Conservation (phyloP, 1,140 invertebrate genomes). For the Drosophila nigrodunni region DNA sequence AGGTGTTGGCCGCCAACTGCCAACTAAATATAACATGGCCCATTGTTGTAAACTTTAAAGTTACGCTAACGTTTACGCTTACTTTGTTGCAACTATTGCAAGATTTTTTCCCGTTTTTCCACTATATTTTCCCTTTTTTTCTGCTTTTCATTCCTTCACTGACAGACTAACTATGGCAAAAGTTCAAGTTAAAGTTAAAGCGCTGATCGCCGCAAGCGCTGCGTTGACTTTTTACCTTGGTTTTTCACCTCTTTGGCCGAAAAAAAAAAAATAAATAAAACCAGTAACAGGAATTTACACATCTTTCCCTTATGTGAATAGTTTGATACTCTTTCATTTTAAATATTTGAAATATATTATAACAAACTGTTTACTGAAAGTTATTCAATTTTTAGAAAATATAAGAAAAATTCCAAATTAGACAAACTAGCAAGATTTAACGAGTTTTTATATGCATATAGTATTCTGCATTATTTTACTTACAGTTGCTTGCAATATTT, state of each 20-base stretch:
- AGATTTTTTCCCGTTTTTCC: constrained; percentile 5
- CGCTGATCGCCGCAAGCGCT: constrained; percentile 48
- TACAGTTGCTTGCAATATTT: too few relatives aligned
- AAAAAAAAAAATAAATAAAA: constrained; percentile 26
- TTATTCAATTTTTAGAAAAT: too few relatives aligned
- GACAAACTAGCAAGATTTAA: too few relatives aligned
- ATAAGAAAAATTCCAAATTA: too few relatives aligned
- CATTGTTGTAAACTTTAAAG: constrained; percentile 65
- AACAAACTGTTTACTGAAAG: too few relatives aligned
- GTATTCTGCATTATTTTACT: too few relatives aligned
- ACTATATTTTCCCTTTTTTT: not conserved
- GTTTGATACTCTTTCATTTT: not conserved
- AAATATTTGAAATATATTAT: too few relatives aligned
- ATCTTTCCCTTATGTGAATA: not conserved
- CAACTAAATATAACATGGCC: constrained; percentile 26
- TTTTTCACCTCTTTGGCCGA: constrained; percentile 59
- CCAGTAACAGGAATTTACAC: not conserved
- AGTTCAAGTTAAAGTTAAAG: constrained; percentile 60
- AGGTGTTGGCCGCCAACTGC: constrained; percentile 37
- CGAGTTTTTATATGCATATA: too few relatives aligned
- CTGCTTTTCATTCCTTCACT: not conserved
- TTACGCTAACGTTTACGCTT: constrained; percentile 22
- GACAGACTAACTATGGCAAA: constrained; percentile 58
- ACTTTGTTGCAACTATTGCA: constrained; percentile 34
- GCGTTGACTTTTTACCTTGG: constrained; percentile 51